Conservation (phyloP, 2,113 vertebrate species). For the Meleagris gallopavo region DNA sequence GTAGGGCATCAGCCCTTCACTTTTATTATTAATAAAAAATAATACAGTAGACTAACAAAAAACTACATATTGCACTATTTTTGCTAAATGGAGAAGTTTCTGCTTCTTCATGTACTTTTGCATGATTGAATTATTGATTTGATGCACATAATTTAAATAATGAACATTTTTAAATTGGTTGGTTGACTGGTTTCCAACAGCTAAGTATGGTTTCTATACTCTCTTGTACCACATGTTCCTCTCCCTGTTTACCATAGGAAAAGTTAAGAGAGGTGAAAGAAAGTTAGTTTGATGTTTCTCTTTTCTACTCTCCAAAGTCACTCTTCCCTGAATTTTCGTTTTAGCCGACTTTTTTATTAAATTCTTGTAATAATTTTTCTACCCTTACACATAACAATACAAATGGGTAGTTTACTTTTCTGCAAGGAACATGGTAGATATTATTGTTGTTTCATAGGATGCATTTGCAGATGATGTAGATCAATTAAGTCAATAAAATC, state of each 20-base stretch:
- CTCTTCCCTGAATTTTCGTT: neutral
- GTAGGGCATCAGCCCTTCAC: neutral
- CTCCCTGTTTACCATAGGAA: neutral
- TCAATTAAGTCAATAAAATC: neutral
- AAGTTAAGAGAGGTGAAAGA: neutral
- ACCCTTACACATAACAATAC: neutral
- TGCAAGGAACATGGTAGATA: neutral
- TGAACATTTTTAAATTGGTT: neutral
- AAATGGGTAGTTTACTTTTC: neutral
- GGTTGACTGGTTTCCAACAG: neutral
- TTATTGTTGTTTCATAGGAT: neutral
- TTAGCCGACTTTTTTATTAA: neutral
- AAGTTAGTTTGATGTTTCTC: fast-evolving
- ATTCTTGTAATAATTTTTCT: neutral
- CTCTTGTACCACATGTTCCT: neutral
- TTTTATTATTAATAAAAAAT: neutral
- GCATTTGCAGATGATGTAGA: neutral
- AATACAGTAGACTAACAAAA: neutral
- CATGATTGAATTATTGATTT: neutral
- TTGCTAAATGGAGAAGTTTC: neutral
- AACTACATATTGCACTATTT: neutral
- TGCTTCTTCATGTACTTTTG: neutral
- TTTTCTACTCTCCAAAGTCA: neutral
- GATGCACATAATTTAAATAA: neutral
- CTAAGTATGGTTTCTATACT: neutral